Conservation (phyloP, 2,888 invertebrate genomes). For the Orchesellides sinensis region DNA sequence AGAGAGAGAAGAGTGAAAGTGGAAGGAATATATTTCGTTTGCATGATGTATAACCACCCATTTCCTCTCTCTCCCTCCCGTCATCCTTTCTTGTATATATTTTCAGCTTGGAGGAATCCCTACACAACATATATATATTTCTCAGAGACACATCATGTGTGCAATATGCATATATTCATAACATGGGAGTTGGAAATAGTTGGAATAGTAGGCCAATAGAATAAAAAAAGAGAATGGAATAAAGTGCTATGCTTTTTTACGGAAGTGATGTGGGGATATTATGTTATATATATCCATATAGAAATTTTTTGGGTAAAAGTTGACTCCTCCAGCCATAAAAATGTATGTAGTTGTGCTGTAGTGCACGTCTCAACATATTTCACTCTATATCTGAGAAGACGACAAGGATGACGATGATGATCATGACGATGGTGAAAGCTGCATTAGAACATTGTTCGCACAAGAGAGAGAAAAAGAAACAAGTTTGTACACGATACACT, state of each 20-base stretch:
- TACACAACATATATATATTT: not conserved
- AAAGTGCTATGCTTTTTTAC: too few species aligned
- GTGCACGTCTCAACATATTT: not conserved
- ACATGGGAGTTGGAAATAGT: slow-evolving; percentile 2
- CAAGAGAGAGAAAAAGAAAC: too few species aligned
- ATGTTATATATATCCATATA: not conserved
- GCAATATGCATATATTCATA: slow-evolving; percentile 1
- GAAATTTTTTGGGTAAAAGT: too few species aligned
- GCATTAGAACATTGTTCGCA: not conserved
- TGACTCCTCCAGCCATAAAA: not conserved
- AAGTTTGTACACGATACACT: too few species aligned
- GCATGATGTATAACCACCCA: slow-evolving; percentile 73
- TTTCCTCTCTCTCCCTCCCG: slow-evolving; percentile 66
- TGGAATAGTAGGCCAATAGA: slow-evolving; percentile 11
- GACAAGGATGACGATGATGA: not conserved
- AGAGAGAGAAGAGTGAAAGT: slow-evolving; percentile 28
- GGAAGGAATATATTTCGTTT: slow-evolving; percentile 69
- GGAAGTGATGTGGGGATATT: slow-evolving; percentile 11
- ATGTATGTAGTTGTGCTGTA: not conserved
- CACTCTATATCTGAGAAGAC: too few species aligned
- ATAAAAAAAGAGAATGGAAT: slow-evolving; percentile 14
- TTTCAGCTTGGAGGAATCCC: slow-evolving; percentile 8
- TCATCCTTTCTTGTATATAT: slow-evolving; percentile 60
- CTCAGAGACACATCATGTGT: too few species aligned
- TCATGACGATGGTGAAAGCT: not conserved